phyloP scores from a whole-genome alignment of 2,888 invertebrate species.

The Mylabris sibirica region DNA sequence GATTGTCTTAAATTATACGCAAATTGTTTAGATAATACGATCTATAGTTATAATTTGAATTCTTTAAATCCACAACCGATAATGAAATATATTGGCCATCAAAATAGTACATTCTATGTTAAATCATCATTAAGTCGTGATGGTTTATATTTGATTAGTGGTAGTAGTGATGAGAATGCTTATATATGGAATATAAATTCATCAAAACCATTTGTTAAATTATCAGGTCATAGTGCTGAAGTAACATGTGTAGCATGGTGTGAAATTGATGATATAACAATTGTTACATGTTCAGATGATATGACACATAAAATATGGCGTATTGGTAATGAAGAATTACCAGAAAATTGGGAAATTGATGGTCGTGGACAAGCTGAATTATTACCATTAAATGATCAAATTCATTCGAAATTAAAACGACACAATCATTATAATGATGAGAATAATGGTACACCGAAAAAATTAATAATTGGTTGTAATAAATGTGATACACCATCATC shows the following conservation, averaged over 20 bases:
- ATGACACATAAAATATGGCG: constrained; percentile 80
- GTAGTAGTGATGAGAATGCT: constrained; percentile 86
- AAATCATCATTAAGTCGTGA: constrained; percentile 84
- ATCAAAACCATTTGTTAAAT: constrained; percentile 71
- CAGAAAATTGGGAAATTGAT: constrained; percentile 51
- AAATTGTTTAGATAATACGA: constrained; percentile 85
- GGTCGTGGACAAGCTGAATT: constrained; percentile 51
- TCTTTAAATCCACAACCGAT: constrained; percentile 73
- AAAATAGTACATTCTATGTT: constrained; percentile 84
- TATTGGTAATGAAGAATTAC: constrained; percentile 65
- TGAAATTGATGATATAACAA: constrained; percentile 64
- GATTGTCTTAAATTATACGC: constrained; percentile 77
- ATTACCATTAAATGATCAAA: constrained; percentile 36
- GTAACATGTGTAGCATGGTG: constrained; percentile 90
- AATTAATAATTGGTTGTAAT: constrained; percentile 40
- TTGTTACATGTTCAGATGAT: constrained; percentile 87
- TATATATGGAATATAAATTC: constrained; percentile 83
- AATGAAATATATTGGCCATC: constrained; percentile 74
- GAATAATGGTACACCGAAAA: constrained; percentile 35
- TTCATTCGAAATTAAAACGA: constrained; percentile 21
- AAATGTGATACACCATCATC: constrained; percentile 31
- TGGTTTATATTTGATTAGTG: constrained; percentile 81
- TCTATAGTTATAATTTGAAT: constrained; percentile 84
- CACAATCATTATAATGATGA: neutral
- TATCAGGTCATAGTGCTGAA: constrained; percentile 83